Evolutionary conservation across 2,888 invertebrate genomes (phyloP), one percentile per base, ranked within the genome.

Genomic region (Patella pellucida): DNA sequence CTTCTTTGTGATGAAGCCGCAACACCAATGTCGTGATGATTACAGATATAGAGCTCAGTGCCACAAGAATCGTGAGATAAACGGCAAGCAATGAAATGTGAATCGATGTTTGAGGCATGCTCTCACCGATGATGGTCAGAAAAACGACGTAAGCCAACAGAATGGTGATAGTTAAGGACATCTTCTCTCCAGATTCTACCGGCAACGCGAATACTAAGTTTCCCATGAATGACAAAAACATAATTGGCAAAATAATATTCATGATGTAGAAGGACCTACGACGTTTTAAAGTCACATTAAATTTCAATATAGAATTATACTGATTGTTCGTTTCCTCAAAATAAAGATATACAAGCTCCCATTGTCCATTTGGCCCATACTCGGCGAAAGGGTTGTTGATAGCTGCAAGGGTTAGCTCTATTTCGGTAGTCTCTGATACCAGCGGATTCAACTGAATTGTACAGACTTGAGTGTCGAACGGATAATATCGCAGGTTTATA

Each of bases 141-240:
- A 75, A 80, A 23, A 79, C 79, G 9, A 78, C 73, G 27, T 74
- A 76, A 11, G 79, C 78, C 68, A 80, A 68, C 12, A 80, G 73
- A 7, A 76, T 76, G 3, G 80, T 80, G 41, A 78, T 79, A 51
- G 79, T 67, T 51, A 75, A 73, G 19, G 72, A 72, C 15, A 76
- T 69, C 52, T 77, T 76, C 71, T 80, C 80, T 1, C 80, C 80
- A 3, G 78, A 67, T 31, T 80, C 78, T 7, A 74, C 74, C 2
- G 80, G 78, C 16, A 80, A 62, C 3, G 78, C 73, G 23, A 80
- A 78, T 54, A 76, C 76, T 71, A 78, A 56, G 68, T 72, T 70
- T 19, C 75, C 74, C 54, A 78, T 77, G 50, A 78, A 14, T 1
- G 74, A 76, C 69, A 80, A 68, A 12, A 80, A 50, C 0, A 79